phyloP scores from a whole-genome alignment of 2,113 vertebrate species.

The Catharus minimus region DNA sequence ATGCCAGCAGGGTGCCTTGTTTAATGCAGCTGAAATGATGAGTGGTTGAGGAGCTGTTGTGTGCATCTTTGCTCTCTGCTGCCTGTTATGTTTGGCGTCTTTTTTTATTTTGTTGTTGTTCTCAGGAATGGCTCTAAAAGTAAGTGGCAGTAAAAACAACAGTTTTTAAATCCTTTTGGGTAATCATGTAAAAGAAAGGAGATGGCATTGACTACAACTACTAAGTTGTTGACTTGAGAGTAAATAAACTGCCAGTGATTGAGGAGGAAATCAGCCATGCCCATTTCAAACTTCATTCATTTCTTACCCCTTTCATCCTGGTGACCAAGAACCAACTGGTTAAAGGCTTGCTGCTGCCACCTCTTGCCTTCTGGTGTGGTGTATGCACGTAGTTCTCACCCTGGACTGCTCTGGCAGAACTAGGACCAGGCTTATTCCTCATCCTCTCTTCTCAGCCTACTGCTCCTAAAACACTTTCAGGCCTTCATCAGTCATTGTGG shows the following conservation, averaged over 20 bases:
- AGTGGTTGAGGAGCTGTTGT: background rate
- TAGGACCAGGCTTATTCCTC: background rate
- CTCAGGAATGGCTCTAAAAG: background rate
- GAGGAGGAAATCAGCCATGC: background rate
- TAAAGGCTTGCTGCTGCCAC: background rate
- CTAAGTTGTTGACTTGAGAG: background rate
- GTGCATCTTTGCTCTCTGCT: background rate
- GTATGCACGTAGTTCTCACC: background rate
- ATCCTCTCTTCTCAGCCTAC: background rate
- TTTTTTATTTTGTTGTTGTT: background rate
- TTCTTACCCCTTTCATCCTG: background rate
- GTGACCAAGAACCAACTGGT: background rate
- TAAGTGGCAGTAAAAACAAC: background rate
- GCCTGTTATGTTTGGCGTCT: background rate
- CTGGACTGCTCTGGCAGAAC: background rate
- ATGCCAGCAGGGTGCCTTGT: background rate
- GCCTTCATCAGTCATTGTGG: background rate
- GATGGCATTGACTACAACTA: background rate
- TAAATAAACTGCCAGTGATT: background rate
- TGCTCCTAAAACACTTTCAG: background rate
- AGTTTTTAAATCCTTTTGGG: background rate
- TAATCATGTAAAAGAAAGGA: background rate
- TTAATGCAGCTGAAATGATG: background rate
- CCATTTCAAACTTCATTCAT: background rate
- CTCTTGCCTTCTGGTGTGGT: background rate